These are phyloP conservation scores for Sterna hirundo DNA, from an alignment of 2,113 vertebrate species.

Conservation along the genomic window DNA sequence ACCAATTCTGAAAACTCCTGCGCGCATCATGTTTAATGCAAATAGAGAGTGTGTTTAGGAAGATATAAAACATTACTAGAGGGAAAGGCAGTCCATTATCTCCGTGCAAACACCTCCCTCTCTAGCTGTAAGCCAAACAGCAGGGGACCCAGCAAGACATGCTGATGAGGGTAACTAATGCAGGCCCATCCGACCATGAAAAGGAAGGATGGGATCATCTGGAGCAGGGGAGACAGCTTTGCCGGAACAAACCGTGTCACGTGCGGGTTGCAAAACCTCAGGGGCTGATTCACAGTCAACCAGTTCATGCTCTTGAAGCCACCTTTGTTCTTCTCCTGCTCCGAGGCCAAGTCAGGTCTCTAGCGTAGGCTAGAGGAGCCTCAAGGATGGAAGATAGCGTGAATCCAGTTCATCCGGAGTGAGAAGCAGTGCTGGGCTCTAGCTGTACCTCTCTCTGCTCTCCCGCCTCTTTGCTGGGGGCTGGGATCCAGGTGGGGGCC, in stretches of 20 bases:
- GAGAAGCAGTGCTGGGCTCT: background rate
- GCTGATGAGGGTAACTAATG: slow-evolving; percentile 30
- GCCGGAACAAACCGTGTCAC: background rate
- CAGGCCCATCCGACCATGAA: background rate
- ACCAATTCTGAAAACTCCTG: slow-evolving; percentile 42
- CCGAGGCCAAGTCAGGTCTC: background rate
- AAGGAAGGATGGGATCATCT: slow-evolving; percentile 17
- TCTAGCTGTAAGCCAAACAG: slow-evolving; percentile 43
- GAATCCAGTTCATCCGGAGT: background rate
- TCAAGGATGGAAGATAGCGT: background rate
- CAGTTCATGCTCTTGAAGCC: background rate
- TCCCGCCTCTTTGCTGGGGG: background rate
- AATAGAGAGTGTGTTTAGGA: slow-evolving; percentile 61
- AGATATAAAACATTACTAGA: slow-evolving; percentile 54
- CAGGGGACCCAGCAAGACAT: slow-evolving; percentile 11
- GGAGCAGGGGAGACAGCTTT: background rate
- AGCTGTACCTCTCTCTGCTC: background rate
- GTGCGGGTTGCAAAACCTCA: background rate
- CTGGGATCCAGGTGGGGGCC: background rate
- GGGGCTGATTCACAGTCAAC: background rate
- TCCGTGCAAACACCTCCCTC: slow-evolving; percentile 40
- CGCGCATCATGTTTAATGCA: slow-evolving; percentile 54
- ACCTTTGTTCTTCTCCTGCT: background rate
- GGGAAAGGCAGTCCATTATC: slow-evolving; percentile 61
- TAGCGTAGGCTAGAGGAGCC: background rate